Base-by-base conservation (phyloP, 1,140 invertebrate species). In the Nymphalis io region DNA sequence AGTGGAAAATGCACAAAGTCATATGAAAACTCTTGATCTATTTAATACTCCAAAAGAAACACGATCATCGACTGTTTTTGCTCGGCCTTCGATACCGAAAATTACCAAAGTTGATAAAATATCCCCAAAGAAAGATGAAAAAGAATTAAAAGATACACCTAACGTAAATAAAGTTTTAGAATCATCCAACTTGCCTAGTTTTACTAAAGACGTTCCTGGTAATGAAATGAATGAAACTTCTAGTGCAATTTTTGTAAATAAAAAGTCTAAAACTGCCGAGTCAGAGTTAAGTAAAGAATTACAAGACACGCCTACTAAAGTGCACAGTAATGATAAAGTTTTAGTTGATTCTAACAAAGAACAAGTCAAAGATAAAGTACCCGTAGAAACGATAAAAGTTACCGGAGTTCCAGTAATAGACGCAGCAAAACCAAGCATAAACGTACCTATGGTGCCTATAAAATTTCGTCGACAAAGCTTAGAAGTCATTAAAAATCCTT, bases 401-500 rank as follows among this genome's bases (percentile, higher is more conserved):
- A 15, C 23, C 3, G 18, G 21, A 27, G 10, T 21, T 20, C 18
- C 48, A 15, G 20, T 21, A 55, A n/a, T 27, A 38, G 39, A 46
- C n/a, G 57, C 57, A 57, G 51, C 68, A 3, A 81, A 77, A 71
- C 55, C 68, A 57, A 84, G 71, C 72, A 12, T 79, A 48, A 86
- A 81, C 61, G 70, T 83, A 33, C 75, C 84, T n/a, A 68, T 86
- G 40, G 72, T 89, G 60, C 84, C 89, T 27, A 73, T 89, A 15
- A 91, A 87, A 80, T 85, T 91, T 21, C 76, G 84, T 5, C 81
- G 85, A 59, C 81, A 88, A 79, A 85, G 83, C 65, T 72, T 91
- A 76, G 89, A 91, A 59, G 74, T 90, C 10, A 86, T 89, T 21
- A 89, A 88, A 71, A 89, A 87, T 82, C 89, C 89, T n/a, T 64